Conservation (phyloP, 2,113 vertebrate species). For the Gopherus flavomarginatus region DNA sequence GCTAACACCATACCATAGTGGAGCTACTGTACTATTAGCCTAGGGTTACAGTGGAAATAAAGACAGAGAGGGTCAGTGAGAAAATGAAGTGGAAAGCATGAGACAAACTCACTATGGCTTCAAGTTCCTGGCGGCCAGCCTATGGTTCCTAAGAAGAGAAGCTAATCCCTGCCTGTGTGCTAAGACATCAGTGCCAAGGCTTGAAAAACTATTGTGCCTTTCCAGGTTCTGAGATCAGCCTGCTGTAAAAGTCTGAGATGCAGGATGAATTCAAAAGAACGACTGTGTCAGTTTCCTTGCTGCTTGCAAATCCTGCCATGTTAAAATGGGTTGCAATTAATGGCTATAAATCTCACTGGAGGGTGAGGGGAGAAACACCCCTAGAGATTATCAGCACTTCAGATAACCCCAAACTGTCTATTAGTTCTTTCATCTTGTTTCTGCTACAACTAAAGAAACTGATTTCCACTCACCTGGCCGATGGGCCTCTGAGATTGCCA, state of each 20-base stretch:
- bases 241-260: neutral
- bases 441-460: neutral
- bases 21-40: neutral
- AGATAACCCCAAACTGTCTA: neutral
- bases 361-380: neutral
- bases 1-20: neutral
- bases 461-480: neutral
- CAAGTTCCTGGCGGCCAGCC: neutral
- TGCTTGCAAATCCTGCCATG: conserved; percentile 5
- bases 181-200: neutral
- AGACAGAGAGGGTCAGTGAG: neutral
- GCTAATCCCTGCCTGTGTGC: neutral
- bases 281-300: neutral
- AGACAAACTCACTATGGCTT: neutral
- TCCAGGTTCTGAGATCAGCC: neutral
- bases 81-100: neutral
- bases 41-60: neutral
- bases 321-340: neutral
- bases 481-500: neutral
- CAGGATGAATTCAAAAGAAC: neutral
- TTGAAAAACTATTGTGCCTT: neutral
- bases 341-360: neutral
- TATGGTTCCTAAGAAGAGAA: neutral
- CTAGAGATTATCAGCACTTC: neutral
- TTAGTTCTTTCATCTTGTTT: neutral